Evolutionary conservation across 2,888 invertebrate species (phyloP).

Genomic region (Hymenopus coronatus): DNA sequence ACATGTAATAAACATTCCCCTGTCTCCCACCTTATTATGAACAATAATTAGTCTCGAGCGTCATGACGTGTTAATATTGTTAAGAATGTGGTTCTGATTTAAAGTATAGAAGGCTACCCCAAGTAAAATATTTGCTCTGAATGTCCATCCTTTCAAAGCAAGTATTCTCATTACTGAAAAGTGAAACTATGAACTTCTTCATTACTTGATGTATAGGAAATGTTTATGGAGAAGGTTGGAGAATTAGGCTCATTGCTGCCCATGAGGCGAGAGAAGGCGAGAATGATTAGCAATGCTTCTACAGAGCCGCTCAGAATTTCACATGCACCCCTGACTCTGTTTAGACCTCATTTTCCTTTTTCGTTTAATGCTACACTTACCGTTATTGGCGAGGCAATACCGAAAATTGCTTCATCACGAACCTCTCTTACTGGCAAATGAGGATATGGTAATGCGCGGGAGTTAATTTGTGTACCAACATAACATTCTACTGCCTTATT

Average conservation of each 20-base stretch:
- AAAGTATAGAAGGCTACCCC: no score
- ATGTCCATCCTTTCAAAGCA: neutral
- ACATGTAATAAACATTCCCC: no score
- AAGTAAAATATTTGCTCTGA: neutral
- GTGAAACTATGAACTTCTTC: neutral
- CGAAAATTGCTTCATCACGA: conserved; percentile 9
- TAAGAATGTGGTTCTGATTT: no score
- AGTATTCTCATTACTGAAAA: neutral
- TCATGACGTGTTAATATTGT: no score
- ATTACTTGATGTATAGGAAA: neutral
- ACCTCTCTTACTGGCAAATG: neutral
- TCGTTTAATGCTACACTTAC: neutral
- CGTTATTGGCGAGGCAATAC: conserved; percentile 4
- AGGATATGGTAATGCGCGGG: neutral
- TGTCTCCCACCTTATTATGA: no score
- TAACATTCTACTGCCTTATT: neutral
- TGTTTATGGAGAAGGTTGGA: neutral
- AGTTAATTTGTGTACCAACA: neutral
- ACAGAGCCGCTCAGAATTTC: neutral
- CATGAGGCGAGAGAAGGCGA: neutral
- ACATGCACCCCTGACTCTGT: neutral
- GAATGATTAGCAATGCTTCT: neutral
- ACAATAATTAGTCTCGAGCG: no score
- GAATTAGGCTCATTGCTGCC: neutral
- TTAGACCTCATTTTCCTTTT: neutral